Evolutionary conservation across 2,113 vertebrate genomes (phyloP).

Genomic region (Vicugna pacos): DNA sequence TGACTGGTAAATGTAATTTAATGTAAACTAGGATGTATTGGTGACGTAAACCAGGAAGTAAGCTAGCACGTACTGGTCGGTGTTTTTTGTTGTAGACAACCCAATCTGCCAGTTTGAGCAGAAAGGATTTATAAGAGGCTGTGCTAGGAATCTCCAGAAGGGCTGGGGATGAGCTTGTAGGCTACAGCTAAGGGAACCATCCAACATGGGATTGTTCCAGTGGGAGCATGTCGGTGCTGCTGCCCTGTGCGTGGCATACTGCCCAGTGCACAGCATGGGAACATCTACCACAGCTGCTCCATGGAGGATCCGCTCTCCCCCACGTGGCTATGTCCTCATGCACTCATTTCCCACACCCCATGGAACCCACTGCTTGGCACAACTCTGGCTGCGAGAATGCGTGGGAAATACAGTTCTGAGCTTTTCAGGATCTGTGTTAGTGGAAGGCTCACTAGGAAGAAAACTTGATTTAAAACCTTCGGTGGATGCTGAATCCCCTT

Average conservation of each 20-base stretch:
- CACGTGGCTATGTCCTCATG: fast-evolving
- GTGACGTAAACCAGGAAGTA: not conserved
- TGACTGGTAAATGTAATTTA: not conserved
- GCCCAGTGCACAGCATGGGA: fast-evolving
- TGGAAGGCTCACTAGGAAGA: not conserved
- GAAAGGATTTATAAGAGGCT: not conserved
- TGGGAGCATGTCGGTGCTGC: not conserved
- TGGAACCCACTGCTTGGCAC: not conserved
- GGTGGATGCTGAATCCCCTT: not conserved
- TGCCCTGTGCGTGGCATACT: fast-evolving
- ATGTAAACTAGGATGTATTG: too few species aligned
- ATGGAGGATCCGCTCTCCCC: too few species aligned
- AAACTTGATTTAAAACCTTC: not conserved
- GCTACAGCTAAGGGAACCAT: not conserved
- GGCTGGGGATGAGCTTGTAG: not conserved
- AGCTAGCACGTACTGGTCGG: not conserved
- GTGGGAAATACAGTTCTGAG: not conserved
- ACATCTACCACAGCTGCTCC: not conserved
- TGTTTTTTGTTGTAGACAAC: not conserved
- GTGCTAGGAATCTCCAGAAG: not conserved
- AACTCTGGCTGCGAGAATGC: not conserved
- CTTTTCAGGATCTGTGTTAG: not conserved
- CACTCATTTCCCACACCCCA: not conserved
- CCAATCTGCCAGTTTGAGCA: not conserved
- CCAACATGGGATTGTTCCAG: fast-evolving